Conservation (phyloP, 2,797 vertebrate genomes). For the Macropus fuliginosus region DNA sequence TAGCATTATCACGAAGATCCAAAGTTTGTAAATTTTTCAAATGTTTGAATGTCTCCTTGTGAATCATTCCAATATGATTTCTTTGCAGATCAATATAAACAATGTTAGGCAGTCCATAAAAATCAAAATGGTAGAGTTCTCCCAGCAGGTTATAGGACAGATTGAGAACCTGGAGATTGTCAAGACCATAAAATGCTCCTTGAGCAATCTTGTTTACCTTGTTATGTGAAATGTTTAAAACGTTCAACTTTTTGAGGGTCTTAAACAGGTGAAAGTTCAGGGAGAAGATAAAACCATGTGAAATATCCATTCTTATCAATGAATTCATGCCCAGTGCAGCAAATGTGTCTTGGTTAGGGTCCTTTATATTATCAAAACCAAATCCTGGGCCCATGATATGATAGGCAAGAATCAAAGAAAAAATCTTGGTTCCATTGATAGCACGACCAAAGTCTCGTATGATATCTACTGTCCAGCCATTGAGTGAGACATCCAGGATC, state of each 20-base stretch:
- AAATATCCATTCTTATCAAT: conserved; percentile 85
- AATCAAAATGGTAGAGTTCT: conserved; percentile 86
- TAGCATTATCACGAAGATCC: conserved; percentile 89
- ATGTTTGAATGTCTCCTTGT: conserved; percentile 81
- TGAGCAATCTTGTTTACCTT: conserved; percentile 87
- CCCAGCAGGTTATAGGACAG: conserved; percentile 91
- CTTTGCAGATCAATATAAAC: conserved; percentile 86
- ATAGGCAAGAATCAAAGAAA: conserved; percentile 78
- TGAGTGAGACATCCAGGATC: conserved; percentile 84
- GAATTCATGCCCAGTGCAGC: conserved; percentile 85
- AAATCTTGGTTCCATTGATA: conserved; percentile 87
- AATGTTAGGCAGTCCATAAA: conserved; percentile 84
- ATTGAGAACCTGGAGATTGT: conserved; percentile 85
- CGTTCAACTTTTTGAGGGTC: conserved; percentile 79
- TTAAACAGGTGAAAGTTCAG: conserved; percentile 85
- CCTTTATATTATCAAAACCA: conserved; percentile 86
- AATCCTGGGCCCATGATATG: conserved; percentile 87
- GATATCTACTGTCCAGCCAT: conserved; percentile 75
- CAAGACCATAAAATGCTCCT: conserved; percentile 87
- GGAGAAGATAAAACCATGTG: conserved; percentile 86
- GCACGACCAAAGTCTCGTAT: conserved; percentile 82
- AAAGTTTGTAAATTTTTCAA: conserved; percentile 84
- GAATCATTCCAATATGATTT: conserved; percentile 90
- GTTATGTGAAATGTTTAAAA: conserved; percentile 87
- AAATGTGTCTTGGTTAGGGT: conserved; percentile 88